phyloP scores from a whole-genome alignment of 2,113 vertebrate genomes.

The Osmerus mordax region DNA sequence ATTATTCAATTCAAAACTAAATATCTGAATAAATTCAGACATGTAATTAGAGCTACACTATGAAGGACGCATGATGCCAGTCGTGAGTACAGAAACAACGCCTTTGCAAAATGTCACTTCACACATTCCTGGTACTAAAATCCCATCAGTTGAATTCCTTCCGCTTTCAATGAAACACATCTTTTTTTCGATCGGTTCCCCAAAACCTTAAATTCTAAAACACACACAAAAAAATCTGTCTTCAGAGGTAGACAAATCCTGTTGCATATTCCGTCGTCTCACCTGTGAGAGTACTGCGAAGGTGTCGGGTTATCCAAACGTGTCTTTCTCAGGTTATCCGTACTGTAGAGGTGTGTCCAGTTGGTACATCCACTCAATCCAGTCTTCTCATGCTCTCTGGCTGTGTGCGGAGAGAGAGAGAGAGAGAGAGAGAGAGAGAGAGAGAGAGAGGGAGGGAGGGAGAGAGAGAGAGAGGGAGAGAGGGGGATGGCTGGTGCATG shows the following conservation, averaged over 20 bases:
- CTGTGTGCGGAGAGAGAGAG: constrained; percentile 23
- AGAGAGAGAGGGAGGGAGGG: constrained; percentile 23
- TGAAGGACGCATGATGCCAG: no score
- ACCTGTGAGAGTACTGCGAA: constrained; percentile 40
- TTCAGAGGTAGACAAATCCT: no score
- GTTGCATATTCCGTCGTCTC: constrained; percentile 11
- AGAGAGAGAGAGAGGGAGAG: constrained; percentile 11
- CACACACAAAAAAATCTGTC: no score
- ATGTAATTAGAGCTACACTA: no score
- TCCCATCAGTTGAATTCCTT: background rate
- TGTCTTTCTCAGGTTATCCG: constrained; percentile 28
- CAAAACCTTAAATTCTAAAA: no score
- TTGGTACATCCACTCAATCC: constrained; percentile 44
- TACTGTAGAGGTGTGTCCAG: constrained; percentile 21
- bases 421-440: constrained; percentile 35
- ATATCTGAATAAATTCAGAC: no score
- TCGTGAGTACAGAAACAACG: no score
- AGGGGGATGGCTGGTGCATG: constrained; percentile 43
- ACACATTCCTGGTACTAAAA: background rate
- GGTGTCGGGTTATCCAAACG: background rate
- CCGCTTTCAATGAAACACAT: no score
- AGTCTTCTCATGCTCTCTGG: constrained; percentile 52
- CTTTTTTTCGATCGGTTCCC: no score
- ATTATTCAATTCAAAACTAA: no score
- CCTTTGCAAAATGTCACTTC: no score